These are phyloP conservation scores for Leptopilina drosophilae DNA, from an alignment of 2,888 invertebrate genomes.

Conservation along the genomic window DNA sequence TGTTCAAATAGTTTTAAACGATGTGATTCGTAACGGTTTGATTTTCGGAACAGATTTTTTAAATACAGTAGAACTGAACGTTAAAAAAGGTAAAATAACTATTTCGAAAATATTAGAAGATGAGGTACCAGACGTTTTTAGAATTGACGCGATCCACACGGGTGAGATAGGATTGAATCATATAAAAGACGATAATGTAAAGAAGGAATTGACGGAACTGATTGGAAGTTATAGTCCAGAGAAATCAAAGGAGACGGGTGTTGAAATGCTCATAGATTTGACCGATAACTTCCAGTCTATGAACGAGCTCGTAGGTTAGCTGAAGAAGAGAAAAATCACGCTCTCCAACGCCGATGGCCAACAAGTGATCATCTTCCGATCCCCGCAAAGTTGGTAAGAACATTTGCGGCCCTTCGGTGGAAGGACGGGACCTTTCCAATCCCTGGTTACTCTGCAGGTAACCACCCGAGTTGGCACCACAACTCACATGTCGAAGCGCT, in stretches of 20 bases:
- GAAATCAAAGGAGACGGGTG: slow-evolving; percentile 51
- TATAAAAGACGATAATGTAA: slow-evolving; percentile 19
- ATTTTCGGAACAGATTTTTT: slow-evolving; percentile 2
- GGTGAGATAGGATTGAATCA: slow-evolving; percentile 17
- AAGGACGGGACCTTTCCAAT: too few species aligned
- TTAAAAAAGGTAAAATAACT: not conserved
- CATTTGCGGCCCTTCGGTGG: too few species aligned
- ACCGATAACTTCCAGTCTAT: slow-evolving; percentile 62
- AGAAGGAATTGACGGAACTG: slow-evolving; percentile 36
- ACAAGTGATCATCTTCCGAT: too few species aligned
- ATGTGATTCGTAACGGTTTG: not conserved
- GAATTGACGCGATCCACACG: not conserved
- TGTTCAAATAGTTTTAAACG: not conserved
- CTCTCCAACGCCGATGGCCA: too few species aligned
- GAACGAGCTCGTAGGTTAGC: slow-evolving; percentile 58
- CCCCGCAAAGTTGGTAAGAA: too few species aligned
- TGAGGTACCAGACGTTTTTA: slow-evolving; percentile 20
- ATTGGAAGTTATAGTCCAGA: slow-evolving; percentile 56
- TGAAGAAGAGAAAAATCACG: not conserved
- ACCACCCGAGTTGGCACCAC: too few species aligned
- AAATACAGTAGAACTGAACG: not conserved
- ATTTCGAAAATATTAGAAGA: not conserved
- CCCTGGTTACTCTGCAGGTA: too few species aligned
- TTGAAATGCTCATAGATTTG: slow-evolving; percentile 61
- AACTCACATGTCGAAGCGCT: too few species aligned